Percentiles rank a stretch among this genome's conserved stretches.
These are phyloP conservation scores for Excalfactoria chinensis DNA, from an alignment of 2,113 vertebrate species.

Conservation along the genomic window DNA sequence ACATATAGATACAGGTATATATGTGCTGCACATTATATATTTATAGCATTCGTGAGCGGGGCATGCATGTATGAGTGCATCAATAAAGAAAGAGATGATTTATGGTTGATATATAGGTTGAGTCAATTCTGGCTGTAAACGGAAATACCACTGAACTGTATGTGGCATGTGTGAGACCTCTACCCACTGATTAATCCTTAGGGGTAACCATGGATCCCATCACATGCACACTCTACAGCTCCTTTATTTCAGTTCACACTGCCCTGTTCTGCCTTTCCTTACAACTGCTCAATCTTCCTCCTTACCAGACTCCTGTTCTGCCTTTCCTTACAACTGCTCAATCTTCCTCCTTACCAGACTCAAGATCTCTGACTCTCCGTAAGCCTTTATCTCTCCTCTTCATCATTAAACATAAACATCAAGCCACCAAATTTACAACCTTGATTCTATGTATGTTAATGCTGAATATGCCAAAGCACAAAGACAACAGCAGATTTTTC, in stretches of 20 bases:
- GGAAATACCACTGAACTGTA: neutral
- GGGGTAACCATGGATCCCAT: neutral
- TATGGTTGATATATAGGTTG: neutral
- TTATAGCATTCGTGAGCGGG: rapidly evolving
- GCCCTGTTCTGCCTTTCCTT: neutral
- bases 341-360: neutral
- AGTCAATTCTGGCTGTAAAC: neutral
- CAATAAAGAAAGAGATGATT: neutral
- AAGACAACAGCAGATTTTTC: neutral
- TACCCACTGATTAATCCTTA: neutral
- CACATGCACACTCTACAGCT: neutral
- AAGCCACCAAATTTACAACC: neutral
- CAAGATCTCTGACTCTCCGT: neutral
- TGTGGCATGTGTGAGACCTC: neutral
- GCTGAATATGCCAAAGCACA: neutral
- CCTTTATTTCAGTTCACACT: neutral
- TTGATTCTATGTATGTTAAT: neutral
- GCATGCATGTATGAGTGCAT: neutral
- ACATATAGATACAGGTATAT: rapidly evolving
- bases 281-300: neutral
- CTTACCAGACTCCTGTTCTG: neutral
- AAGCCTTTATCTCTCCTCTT: neutral
- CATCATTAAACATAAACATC: neutral
- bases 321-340: neutral
- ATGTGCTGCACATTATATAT: no score